Evolutionary conservation across 1,140 invertebrate species (phyloP), one percentile per base, ranked within the genome.

Genomic region (Anastrepha ludens): DNA sequence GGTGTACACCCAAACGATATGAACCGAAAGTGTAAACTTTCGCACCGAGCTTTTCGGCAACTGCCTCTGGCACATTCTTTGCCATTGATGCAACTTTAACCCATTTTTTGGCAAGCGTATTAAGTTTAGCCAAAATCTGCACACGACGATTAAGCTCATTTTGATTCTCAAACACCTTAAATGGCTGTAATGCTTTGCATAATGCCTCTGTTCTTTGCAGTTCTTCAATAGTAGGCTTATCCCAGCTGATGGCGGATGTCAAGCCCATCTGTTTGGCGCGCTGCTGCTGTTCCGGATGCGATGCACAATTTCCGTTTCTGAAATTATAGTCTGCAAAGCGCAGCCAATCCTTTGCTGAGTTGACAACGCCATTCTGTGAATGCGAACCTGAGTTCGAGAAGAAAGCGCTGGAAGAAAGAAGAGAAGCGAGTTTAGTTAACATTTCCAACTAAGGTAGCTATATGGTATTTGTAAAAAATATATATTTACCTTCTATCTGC

Each of bases 21-120:
- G 99, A 99, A 78, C 99, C 99, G 95, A 99, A 99, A 47, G 99
- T 99, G 91, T 98, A 99, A 88, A 99, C 98, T 94, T 99, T 99
- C 5, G 99, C 99, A 81, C 99, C 98, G 89, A 99, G 96, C 91
- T 96, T 96, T 88, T 98, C 97, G 8, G 97, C 97, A 0, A 97
- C 96, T 91, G 95, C 96, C 89, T 95, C 95, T 6, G 98, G 98
- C 96, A 99, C 97, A 92, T 98, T 98, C 93, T 97, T 97, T 90
- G 96, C 94, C 85, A 98, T 94, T 89, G 97, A 98, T 15, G 98
- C 95, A 89, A 98, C 97, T 91, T 96, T 95, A 87, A 99, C 98
- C 98, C 98, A 99, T 91, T 97, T 95, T 91, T 98, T 97, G 1
- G 99, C 98, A 13, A 99, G 94, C 11, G 96, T 94, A 94, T 99